Conservation (phyloP, 2,888 invertebrate genomes). For the Pheosia gnoma region DNA sequence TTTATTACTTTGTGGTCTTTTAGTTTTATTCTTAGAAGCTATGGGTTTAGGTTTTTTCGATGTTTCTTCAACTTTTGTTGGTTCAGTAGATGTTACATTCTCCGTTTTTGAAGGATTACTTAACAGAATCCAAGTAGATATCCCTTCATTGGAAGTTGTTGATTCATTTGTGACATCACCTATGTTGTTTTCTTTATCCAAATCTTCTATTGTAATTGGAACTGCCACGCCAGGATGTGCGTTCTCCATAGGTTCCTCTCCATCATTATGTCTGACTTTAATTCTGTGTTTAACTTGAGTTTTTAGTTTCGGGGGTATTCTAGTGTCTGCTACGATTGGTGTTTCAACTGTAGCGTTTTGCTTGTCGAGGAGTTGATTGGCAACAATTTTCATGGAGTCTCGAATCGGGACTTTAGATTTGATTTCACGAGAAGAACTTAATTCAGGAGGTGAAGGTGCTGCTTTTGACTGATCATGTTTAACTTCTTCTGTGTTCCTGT, state of each 20-base stretch:
- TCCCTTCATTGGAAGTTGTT: constrained; percentile 86
- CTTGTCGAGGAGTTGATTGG: constrained; percentile 83
- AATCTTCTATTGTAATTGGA: constrained; percentile 86
- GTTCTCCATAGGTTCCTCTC: constrained; percentile 66
- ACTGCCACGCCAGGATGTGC: constrained; percentile 87
- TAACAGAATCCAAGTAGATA: constrained; percentile 91
- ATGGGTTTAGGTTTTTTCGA: constrained; percentile 65
- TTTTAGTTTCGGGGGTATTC: constrained; percentile 86
- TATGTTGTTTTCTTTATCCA: constrained; percentile 82
- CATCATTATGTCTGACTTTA: constrained; percentile 70
- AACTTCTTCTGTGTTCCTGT: constrained; percentile 19
- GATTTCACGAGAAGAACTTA: constrained; percentile 64
- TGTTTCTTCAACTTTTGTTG: constrained; percentile 64
- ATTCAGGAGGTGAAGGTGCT: constrained; percentile 11
- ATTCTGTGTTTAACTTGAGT: constrained; percentile 77
- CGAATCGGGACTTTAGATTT: constrained; percentile 75
- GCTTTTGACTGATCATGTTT: constrained; percentile 27
- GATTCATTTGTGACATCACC: constrained; percentile 52
- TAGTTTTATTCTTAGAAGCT: constrained; percentile 63
- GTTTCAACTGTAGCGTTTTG: constrained; percentile 61
- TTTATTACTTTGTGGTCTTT: constrained; percentile 67
- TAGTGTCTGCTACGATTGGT: constrained; percentile 81
- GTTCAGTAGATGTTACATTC: constrained; percentile 62
- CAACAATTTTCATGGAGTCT: constrained; percentile 84
- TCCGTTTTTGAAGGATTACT: constrained; percentile 77